These are phyloP conservation scores for Chaetura pelagica DNA, from an alignment of 2,113 vertebrate genomes.

Conservation along the genomic window DNA sequence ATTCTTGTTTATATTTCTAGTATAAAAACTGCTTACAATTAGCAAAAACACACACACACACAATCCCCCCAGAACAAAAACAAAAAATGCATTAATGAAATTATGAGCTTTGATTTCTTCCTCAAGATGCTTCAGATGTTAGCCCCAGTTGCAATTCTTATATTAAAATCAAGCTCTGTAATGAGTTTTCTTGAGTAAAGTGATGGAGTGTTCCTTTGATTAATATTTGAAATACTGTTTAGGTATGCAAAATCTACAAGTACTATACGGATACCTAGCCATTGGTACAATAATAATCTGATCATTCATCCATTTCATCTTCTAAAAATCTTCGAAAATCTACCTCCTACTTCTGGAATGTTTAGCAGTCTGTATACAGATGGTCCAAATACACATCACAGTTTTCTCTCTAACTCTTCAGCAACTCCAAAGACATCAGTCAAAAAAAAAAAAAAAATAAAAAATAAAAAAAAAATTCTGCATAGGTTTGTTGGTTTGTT, in stretches of 20 bases:
- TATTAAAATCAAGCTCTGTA: slow-evolving; percentile 44
- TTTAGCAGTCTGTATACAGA: neutral
- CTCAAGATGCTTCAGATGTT: slow-evolving; percentile 5
- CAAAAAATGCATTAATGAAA: neutral
- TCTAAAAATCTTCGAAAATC: too few species aligned
- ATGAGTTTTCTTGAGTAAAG: slow-evolving; percentile 27
- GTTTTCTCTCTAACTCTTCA: neutral
- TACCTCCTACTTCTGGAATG: neutral
- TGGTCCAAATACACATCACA: neutral
- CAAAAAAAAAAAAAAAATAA: too few species aligned
- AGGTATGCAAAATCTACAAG: neutral
- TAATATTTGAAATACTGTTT: slow-evolving; percentile 43
- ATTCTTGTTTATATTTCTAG: neutral
- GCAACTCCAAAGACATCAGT: neutral
- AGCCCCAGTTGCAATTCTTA: slow-evolving; percentile 43
- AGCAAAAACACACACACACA: neutral
- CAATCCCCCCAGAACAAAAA: too few species aligned
- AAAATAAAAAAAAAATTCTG: too few species aligned
- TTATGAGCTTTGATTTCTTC: slow-evolving; percentile 27
- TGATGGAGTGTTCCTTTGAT: slow-evolving; percentile 20
- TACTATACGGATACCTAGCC: neutral
- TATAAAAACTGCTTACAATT: neutral
- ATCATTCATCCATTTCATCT: neutral
- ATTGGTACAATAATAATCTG: slow-evolving; percentile 28
- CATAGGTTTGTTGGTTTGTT: too few species aligned